Base-by-base conservation (phyloP, 1,140 invertebrate genomes). In the Thalassaphorura encarpata region DNA sequence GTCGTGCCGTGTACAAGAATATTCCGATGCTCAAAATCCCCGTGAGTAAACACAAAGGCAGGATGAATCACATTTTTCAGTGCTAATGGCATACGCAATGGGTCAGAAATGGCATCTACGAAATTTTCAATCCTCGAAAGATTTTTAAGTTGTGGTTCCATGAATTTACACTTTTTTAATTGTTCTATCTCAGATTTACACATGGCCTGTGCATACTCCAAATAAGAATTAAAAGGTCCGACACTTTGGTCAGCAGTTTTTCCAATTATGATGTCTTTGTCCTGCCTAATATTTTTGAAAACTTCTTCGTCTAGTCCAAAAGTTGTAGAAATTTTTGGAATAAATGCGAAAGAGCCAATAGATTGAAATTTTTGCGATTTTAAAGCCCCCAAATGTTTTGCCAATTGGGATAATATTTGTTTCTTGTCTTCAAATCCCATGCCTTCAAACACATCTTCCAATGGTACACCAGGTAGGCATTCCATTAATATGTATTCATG, bases 401-500 rank as follows among this genome's bases (percentile, higher is more conserved):
- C 42, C 11, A 54, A 4, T 19, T 46, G 40, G 3, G n/a, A 2
- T 8, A 54, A 15, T 11, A 54, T 24, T 16, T 21, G 3, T 13
- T 26, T 54, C 24, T 54, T 54, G 8, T 46, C 26, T 46, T 19
- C 41, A 41, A 26, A 46, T 28, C 8, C 21, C 52, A 43, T 11
- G 18, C n/a, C 33, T 26, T 18, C 6, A 26, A 26, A 52, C 3
- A 52, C 6, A 39, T 52, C 4, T 23, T 54, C 52, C 52, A 54
- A 27, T n/a, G 52, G 42, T 5, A 23, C 52, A 21, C 52, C 52
- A 13, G 3, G 16, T 5, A 29, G 8, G n/a, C 41, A 29, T 18
- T 46, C 42, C 52, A 54, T 54, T 5, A 54, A 15, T 29, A 54
- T 54, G 41, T 54, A 54, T 26, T 54, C 52, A 21, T 33, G 24